A percentile compares a stretch with the other conserved stretches of the same genome.
phyloP scores from a whole-genome alignment of 2,113 vertebrate genomes.

The Antennarius striatus region DNA sequence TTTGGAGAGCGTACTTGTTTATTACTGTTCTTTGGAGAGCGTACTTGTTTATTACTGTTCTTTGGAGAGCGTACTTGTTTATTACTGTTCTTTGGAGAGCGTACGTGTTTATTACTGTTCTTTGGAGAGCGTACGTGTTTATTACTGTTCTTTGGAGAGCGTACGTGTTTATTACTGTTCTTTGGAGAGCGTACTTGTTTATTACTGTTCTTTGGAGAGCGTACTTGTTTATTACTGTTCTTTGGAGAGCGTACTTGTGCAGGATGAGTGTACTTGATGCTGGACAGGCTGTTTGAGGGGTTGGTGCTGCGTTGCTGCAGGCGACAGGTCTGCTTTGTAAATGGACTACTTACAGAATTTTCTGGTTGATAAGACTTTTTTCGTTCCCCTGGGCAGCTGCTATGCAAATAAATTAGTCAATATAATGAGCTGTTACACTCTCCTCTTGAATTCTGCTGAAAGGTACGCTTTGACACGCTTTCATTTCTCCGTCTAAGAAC shows the following conservation, averaged over 20 bases:
- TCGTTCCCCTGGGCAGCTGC: slow-evolving; percentile 51
- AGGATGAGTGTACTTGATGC: slow-evolving; percentile 41
- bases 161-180: no score
- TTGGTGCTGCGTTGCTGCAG: slow-evolving; percentile 49
- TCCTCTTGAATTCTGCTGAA: slow-evolving; percentile 57
- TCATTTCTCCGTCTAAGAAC: slow-evolving; percentile 39
- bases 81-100: no score
- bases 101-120: no score
- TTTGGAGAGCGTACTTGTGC: slow-evolving; percentile 17
- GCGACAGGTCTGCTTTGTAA: slow-evolving; percentile 70
- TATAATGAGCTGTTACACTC: slow-evolving; percentile 68
- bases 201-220: no score
- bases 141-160: no score
- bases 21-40: no score
- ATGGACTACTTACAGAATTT: slow-evolving; percentile 69
- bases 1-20: no score
- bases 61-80: no score
- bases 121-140: no score
- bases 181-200: no score
- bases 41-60: no score
- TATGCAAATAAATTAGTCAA: slow-evolving; percentile 74
- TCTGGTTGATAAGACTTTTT: slow-evolving; percentile 70
- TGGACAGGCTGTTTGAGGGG: slow-evolving; percentile 36
- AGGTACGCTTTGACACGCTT: slow-evolving; percentile 57
- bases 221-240: no score